phyloP scores from a whole-genome alignment of 2,113 vertebrate genomes.

The Theristicus caerulescens region DNA sequence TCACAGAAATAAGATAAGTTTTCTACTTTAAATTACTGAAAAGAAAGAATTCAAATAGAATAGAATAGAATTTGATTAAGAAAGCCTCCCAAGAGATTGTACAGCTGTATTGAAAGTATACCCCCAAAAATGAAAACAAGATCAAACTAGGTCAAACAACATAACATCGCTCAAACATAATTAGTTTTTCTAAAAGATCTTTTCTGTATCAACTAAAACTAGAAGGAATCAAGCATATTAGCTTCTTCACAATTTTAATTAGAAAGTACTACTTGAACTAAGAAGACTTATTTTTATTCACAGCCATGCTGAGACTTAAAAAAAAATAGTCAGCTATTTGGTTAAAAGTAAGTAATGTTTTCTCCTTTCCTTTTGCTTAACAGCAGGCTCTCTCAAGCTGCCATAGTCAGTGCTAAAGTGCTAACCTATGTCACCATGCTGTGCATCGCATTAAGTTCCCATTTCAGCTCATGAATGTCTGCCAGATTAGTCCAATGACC shows the following conservation, averaged over 20 bases:
- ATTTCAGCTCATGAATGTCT: constrained; percentile 43
- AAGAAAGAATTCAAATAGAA: background rate
- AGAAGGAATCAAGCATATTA: background rate
- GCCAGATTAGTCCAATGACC: constrained; percentile 23
- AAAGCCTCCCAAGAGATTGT: background rate
- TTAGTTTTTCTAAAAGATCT: background rate
- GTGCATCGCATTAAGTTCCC: constrained; percentile 30
- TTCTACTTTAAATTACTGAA: background rate
- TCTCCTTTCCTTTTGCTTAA: constrained; percentile 29
- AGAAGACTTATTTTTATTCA: constrained; percentile 12
- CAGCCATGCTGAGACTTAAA: background rate
- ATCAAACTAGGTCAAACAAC: background rate
- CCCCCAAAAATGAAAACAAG: background rate
- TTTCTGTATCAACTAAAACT: background rate
- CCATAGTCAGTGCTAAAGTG: constrained; percentile 32
- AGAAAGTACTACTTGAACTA: background rate
- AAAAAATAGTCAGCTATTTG: background rate
- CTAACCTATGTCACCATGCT: constrained; percentile 53
- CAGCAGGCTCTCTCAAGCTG: constrained; percentile 56
- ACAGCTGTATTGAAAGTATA: background rate
- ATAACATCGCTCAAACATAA: background rate
- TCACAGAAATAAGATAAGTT: background rate
- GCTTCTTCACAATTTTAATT: background rate
- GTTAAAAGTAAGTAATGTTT: constrained; percentile 30
- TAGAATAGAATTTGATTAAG: background rate